A percentile compares a stretch with the other conserved stretches of the same genome.
phyloP scores from a whole-genome alignment of 1,140 invertebrate species.

The Ridgeia piscesae region DNA sequence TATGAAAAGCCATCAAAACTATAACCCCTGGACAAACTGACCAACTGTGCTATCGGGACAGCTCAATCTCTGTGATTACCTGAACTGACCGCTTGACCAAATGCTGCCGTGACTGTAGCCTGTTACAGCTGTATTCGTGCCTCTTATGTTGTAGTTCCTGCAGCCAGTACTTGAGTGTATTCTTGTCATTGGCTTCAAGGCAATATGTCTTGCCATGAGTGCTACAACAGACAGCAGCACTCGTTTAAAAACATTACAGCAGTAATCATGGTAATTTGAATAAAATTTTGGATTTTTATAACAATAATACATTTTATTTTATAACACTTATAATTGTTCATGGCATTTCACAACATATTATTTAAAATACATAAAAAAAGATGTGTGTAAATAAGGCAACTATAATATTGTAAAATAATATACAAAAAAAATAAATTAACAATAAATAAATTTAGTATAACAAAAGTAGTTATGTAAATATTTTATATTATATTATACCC shows the following conservation, averaged over 20 bases:
- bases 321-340: no score
- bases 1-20: background rate
- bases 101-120: background rate
- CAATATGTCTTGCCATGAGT: constrained; percentile 37
- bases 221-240: constrained; percentile 26
- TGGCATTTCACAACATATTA: no score
- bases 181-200: constrained; percentile 48
- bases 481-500: no score
- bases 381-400: no score
- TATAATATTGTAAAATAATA: no score
- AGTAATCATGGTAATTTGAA: background rate
- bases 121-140: background rate
- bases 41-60: background rate
- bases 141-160: constrained; percentile 43
- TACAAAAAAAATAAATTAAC: no score
- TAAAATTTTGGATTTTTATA: no score
- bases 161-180: constrained; percentile 50
- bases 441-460: no score
- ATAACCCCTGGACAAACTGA: background rate
- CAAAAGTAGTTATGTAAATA: no score
- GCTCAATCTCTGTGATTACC: background rate
- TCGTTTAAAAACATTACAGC: background rate
- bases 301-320: no score
- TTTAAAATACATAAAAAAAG: no score
- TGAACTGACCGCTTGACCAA: constrained; percentile 7